Evolutionary conservation across 2,113 vertebrate genomes (phyloP), one percentile per base, ranked within the genome.

Genomic region (Saguinus midas): DNA sequence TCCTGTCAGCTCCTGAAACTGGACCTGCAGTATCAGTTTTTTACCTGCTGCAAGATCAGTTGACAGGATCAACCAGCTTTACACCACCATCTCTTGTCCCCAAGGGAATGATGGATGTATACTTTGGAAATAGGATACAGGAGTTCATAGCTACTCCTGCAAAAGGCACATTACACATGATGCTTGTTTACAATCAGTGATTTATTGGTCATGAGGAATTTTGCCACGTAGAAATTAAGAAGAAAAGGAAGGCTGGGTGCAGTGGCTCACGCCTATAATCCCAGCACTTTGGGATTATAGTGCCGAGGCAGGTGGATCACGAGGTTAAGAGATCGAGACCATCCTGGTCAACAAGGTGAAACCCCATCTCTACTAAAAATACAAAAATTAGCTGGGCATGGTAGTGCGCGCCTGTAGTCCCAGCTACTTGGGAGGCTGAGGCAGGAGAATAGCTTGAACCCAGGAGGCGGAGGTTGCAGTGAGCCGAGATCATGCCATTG

Each of bases 1-100:
- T 79, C 88, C 64, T 72, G 78, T 21, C 43, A 58, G 73, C 57
- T 73, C 64, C 96, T 97, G 97, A 97, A 97, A 97, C 86, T 91
- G 35, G 48, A 96, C 96, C 96, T 95, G 86, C 9, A 61, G 87
- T 95, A 68, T 97, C 96, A 72, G 43, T 58, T 88, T 92, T 97
- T 93, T 94, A 87, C 93, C 91, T 50, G 86, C 91, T 88, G 17
- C 12, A 9, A 96, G 97, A 97, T 97, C 94, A 4, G 87, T 84
- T 97, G 91, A 95, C 97, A 90, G 83, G 86, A 86, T 86, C 87
- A 93, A 83, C 93, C 81, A 37, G 61, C 87, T 94, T 87, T 90
- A 72, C 45, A 91, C 84, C 76, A 76, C 2, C 2, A 75, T 76
- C 92, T 23, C 94, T 70, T 73, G 35, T 89, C 82, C 95, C 94